Conservation (phyloP, 2,113 vertebrate genomes). For the Recurvirostra avosetta region DNA sequence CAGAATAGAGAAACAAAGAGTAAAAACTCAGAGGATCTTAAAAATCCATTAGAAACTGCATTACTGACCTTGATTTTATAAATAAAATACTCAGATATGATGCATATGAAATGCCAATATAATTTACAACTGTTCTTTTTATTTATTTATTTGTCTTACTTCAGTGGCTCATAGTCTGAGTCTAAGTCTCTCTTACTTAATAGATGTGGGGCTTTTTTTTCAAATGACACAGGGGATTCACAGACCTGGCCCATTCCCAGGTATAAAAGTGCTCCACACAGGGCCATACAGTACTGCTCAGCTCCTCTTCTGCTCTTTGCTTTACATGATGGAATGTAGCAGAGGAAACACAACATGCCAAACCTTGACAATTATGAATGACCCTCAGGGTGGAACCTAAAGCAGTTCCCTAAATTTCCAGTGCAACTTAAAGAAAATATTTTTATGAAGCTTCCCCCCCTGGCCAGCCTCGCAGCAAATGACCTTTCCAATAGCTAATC, state of each 20-base stretch:
- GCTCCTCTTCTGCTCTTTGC: neutral
- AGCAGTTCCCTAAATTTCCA: neutral
- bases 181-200: neutral
- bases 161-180: neutral
- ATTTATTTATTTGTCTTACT: neutral
- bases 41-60: neutral
- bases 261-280: neutral
- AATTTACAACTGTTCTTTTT: neutral
- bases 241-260: neutral
- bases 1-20: neutral
- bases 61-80: neutral
- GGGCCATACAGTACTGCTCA: neutral
- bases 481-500: neutral
- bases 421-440: neutral
- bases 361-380: neutral
- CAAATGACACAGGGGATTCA: neutral
- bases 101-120: neutral
- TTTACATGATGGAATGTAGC: neutral
- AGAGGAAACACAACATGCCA: neutral
- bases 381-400: neutral
- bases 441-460: neutral
- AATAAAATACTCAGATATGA: neutral
- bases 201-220: neutral
- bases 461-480: neutral
- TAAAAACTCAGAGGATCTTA: neutral